Evolutionary conservation across 2,888 invertebrate genomes (phyloP), one percentile per base, ranked within the genome.

Genomic region (Callimorpha dominula): DNA sequence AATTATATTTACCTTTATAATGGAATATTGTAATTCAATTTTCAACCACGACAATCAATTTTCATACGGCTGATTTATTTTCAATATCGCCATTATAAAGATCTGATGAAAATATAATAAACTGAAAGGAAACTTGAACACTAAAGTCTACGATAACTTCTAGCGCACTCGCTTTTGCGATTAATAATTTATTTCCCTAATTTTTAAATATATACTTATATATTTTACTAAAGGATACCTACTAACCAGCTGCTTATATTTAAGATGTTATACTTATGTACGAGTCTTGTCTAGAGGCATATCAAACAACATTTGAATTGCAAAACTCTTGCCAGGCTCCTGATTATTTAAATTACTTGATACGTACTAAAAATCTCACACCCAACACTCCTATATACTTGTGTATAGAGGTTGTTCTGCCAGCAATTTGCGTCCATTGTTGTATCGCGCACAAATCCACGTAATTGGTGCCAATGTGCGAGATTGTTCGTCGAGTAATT

Each of bases 401-500:
- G 31, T 52, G 66, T 42, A n/a, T 40, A 52, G n/a, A 42, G 63
- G 71, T 42, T 49, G 54, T 57, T 15, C 6, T 9, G 40, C n/a
- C 9, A 60, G 71, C 74, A 81, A 81, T 80, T 75, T 69, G 43
- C 71, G 20, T 63, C 73, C 74, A 80, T 81, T 81, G 80, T 72
- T 71, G 73, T 68, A 71, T 71, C 74, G 72, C 74, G 70, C 72
- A 67, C 74, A 77, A 74, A 78, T 80, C 81, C 77, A 74, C 72
- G 80, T 81, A 82, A 82, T 82, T 82, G 82, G 75, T 79, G 76
- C 73, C 78, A 82, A 84, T 84, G 75, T 78, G 76, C 77, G 76
- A 76, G 79, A 81, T 82, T 84, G 83, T 82, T 81, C 77, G 63
- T 54, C 69, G 70, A 77, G 80, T 82, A 82, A 83, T 83, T 83